Percentiles rank a stretch among this genome's conserved stretches.
Evolutionary conservation across 2,888 invertebrate species (phyloP).

Genomic region (Panzeria rudis): DNA sequence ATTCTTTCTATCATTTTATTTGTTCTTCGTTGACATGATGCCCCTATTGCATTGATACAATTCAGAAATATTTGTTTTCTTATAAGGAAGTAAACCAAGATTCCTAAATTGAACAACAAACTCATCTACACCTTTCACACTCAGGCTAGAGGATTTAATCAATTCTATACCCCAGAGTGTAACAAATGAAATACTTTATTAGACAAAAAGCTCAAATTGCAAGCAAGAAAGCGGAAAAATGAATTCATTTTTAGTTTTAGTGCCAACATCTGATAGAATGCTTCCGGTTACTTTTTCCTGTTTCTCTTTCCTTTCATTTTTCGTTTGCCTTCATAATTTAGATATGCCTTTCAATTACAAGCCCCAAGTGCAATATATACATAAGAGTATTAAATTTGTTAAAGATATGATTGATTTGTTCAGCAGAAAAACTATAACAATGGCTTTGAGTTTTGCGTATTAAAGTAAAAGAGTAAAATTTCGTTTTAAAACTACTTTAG

Average conservation of each 20-base stretch:
- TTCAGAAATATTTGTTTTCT: too few relatives aligned
- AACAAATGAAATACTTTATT: not conserved
- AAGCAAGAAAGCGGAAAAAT: not conserved
- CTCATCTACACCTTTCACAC: not conserved
- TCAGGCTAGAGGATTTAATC: not conserved
- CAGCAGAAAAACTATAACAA: not conserved
- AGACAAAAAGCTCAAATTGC: not conserved
- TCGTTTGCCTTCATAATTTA: not conserved
- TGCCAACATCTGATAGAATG: not conserved
- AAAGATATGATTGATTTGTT: slow-evolving; percentile 2
- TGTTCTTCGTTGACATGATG: too few relatives aligned
- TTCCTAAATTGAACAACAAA: not conserved
- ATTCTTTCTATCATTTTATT: too few relatives aligned
- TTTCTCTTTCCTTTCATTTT: not conserved
- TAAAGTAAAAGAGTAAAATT: not conserved
- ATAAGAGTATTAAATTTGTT: not conserved
- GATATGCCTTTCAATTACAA: not conserved
- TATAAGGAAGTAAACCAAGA: too few relatives aligned
- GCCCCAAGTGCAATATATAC: not conserved
- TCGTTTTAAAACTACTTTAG: not conserved
- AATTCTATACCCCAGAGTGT: not conserved
- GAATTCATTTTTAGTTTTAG: not conserved
- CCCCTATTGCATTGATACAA: too few relatives aligned
- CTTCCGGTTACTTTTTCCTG: not conserved
- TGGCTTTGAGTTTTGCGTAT: not conserved